A percentile compares a stretch with the other conserved stretches of the same genome.
These are phyloP conservation scores for Danio jaintianensis DNA, from an alignment of 2,797 vertebrate species.

Conservation along the genomic window DNA sequence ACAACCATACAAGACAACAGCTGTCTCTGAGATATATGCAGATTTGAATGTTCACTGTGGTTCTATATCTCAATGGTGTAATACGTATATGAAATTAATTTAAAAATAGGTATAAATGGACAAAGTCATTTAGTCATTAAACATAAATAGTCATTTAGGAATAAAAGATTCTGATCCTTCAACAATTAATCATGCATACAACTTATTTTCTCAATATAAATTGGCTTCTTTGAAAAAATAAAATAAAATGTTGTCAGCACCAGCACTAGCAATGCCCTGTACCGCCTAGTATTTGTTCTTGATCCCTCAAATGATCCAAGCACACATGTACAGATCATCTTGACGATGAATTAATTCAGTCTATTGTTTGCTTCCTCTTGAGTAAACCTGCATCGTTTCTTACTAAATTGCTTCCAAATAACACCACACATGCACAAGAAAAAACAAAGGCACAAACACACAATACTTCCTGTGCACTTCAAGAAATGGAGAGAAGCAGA, in stretches of 20 bases:
- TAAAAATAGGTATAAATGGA: too few species aligned
- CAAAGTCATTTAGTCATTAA: too few species aligned
- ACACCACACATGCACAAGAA: constrained; percentile 2
- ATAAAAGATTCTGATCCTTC: too few species aligned
- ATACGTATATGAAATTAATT: too few species aligned
- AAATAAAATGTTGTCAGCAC: neutral
- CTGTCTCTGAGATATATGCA: too few species aligned
- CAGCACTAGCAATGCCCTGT: neutral
- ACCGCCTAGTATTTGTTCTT: neutral
- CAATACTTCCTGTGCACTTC: constrained; percentile 14
- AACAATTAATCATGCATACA: too few species aligned
- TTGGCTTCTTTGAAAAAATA: neutral
- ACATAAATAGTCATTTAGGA: too few species aligned
- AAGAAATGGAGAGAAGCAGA: constrained; percentile 42
- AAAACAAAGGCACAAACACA: constrained; percentile 22
- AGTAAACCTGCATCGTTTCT: neutral
- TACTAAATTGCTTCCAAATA: neutral
- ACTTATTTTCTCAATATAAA: neutral
- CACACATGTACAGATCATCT: neutral
- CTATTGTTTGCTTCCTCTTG: neutral
- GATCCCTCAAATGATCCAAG: neutral
- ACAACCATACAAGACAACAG: too few species aligned
- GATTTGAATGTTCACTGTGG: too few species aligned
- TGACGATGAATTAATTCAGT: neutral
- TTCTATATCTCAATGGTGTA: too few species aligned